Conservation (phyloP, 2,888 invertebrate species). For the Harpalus rufipes region DNA sequence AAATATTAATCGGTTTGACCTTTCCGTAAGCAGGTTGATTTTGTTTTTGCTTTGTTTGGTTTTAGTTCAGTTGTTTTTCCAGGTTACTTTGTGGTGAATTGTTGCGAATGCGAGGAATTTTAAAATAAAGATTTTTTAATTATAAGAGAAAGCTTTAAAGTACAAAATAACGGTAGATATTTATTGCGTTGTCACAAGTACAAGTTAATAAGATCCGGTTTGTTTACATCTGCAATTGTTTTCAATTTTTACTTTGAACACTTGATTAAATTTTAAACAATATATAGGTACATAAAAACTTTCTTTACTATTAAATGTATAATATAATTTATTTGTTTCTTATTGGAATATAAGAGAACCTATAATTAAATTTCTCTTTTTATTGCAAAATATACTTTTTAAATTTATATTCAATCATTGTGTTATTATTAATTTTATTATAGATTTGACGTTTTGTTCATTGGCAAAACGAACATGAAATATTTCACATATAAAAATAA, state of each 20-base stretch:
- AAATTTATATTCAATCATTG: not conserved
- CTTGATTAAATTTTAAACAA: slow-evolving; percentile 20
- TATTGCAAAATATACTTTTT: not conserved
- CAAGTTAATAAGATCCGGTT: slow-evolving; percentile 50
- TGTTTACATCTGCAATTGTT: slow-evolving; percentile 50
- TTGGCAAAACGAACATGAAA: too few relatives aligned
- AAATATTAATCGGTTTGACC: slow-evolving; percentile 6
- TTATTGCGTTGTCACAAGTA: slow-evolving; percentile 45
- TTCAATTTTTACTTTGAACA: slow-evolving; percentile 5
- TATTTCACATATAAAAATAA: too few relatives aligned
- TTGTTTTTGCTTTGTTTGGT: not conserved
- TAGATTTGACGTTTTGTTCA: too few relatives aligned
- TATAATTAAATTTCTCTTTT: slow-evolving; percentile 44
- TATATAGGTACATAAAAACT: not conserved
- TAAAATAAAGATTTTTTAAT: slow-evolving; percentile 47
- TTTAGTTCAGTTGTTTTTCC: slow-evolving; percentile 18
- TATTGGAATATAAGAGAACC: slow-evolving; percentile 5
- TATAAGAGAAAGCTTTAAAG: slow-evolving; percentile 42
- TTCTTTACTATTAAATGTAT: slow-evolving; percentile 23
- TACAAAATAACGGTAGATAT: slow-evolving; percentile 42
- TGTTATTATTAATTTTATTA: too few relatives aligned
- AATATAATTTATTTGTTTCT: slow-evolving; percentile 22
- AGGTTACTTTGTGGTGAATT: slow-evolving; percentile 2
- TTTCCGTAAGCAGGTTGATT: not conserved
- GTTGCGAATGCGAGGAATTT: slow-evolving; percentile 28